Evolutionary conservation across 2,797 vertebrate genomes (phyloP).

Genomic region (Xiphorhynchus erythropygius): DNA sequence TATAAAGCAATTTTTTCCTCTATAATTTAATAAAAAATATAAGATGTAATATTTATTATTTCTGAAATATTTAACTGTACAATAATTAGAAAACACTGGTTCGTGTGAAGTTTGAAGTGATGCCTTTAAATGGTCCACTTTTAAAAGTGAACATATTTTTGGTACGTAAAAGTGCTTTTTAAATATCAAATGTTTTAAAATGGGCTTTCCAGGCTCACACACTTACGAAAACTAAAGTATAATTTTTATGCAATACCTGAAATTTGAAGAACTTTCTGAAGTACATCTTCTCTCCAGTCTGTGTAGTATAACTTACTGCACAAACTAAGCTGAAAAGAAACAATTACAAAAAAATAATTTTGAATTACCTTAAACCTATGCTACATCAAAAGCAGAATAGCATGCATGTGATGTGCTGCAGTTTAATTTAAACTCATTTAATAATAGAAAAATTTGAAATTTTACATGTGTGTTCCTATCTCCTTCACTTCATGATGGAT

Average conservation of each 20-base stretch:
- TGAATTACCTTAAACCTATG: background rate
- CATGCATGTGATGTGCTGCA: background rate
- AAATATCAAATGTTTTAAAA: background rate
- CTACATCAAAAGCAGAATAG: background rate
- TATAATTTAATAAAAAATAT: background rate
- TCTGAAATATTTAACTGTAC: background rate
- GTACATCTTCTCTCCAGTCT: constrained; percentile 96
- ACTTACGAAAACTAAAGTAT: background rate
- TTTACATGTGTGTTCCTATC: constrained; percentile 98
- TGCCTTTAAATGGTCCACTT: background rate
- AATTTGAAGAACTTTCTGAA: constrained; percentile 99
- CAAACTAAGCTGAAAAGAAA: constrained; percentile 90
- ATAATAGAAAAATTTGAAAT: background rate
- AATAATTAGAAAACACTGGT: background rate
- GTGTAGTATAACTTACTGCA: constrained; percentile 96
- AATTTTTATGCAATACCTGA: constrained; percentile 83
- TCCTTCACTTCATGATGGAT: constrained; percentile 99
- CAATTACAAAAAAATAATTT: background rate
- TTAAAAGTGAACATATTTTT: background rate
- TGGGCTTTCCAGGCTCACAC: background rate
- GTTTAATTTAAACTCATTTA: background rate
- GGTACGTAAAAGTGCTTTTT: background rate
- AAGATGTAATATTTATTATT: background rate
- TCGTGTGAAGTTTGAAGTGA: background rate
- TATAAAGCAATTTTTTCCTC: background rate